These are phyloP conservation scores for Zophobas atratus DNA, from an alignment of 1,140 invertebrate species.

Conservation along the genomic window DNA sequence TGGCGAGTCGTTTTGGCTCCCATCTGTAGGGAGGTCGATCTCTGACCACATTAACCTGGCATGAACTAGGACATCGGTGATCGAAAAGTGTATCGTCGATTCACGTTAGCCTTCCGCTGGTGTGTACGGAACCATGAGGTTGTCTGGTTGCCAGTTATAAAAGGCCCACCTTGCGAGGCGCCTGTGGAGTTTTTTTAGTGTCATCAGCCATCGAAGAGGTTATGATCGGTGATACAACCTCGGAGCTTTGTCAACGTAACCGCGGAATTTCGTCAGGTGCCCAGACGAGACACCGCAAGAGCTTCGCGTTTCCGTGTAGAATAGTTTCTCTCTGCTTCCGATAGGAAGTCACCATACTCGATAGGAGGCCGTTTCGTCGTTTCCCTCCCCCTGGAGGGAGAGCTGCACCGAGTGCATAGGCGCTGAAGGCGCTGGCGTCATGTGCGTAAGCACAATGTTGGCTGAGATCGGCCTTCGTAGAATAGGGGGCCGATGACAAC, in stretches of 20 bases:
- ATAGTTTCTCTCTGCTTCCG: conserved; percentile 59
- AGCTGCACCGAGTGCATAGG: conserved; percentile 64
- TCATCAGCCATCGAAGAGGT: conserved; percentile 46
- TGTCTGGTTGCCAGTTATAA: conserved; percentile 58
- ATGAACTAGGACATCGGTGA: conserved; percentile 18
- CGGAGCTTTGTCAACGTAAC: conserved; percentile 58
- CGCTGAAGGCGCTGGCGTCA: conserved; percentile 69
- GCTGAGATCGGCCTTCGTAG: conserved; percentile 55
- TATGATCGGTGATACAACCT: conserved; percentile 61
- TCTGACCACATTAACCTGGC: background rate
- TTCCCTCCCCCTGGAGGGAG: conserved; percentile 63
- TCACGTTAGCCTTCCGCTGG: conserved; percentile 61
- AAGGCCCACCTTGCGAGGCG: conserved; percentile 62
- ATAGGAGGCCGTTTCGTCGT: conserved; percentile 67
- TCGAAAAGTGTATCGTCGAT: conserved; percentile 61
- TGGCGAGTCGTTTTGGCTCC: no score
- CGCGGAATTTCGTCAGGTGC: conserved; percentile 64
- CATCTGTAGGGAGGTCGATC: no score
- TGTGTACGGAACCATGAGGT: conserved; percentile 56
- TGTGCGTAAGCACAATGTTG: conserved; percentile 65
- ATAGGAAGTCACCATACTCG: conserved; percentile 68
- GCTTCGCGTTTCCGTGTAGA: conserved; percentile 66
- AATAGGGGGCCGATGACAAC: conserved; percentile 35
- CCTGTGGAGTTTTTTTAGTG: conserved; percentile 65
- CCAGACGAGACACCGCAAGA: conserved; percentile 66